Percentiles rank a stretch among this genome's conserved stretches.
These are phyloP conservation scores for Lutjanus argentimaculatus DNA, from an alignment of 2,797 vertebrate genomes.

Conservation along the genomic window DNA sequence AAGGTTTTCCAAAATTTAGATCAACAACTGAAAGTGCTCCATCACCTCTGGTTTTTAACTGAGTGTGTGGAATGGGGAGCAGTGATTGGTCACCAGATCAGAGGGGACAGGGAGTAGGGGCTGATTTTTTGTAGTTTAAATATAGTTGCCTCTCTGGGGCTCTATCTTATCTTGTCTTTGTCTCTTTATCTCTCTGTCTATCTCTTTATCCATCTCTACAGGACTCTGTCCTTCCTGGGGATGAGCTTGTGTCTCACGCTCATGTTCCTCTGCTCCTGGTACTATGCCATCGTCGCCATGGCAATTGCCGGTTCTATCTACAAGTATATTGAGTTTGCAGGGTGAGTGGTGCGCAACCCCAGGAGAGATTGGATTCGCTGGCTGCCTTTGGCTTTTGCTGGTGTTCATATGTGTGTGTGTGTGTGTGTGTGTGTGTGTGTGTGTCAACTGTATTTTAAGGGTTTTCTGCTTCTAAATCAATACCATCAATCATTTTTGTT, in stretches of 20 bases:
- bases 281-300: conserved; percentile 97
- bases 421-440: conserved; percentile 18
- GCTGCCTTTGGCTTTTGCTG: conserved; percentile 37
- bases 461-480: conserved; percentile 7
- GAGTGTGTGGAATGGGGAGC: too few relatives aligned
- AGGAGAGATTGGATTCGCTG: conserved; percentile 61
- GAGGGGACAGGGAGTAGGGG: too few relatives aligned
- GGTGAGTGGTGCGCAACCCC: conserved; percentile 89
- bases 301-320: conserved; percentile 96
- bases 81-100: too few relatives aligned
- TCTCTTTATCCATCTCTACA: conserved; percentile 88
- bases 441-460: conserved; percentile 22
- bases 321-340: conserved; percentile 98
- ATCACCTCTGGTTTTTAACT: too few relatives aligned
- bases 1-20: too few relatives aligned
- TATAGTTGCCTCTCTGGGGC: background rate
- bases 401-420: conserved; percentile 28
- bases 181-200: conserved; percentile 72
- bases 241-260: conserved; percentile 98
- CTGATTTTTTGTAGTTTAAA: background rate
- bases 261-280: conserved; percentile 99
- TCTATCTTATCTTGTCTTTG: conserved; percentile 78
- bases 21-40: too few relatives aligned
- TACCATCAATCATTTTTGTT: conserved; percentile 20
- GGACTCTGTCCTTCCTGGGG: conserved; percentile 96